Evolutionary conservation across 2,888 invertebrate genomes (phyloP), one percentile per base, ranked within the genome.

Genomic region (Pachymerium ferrugineum): DNA sequence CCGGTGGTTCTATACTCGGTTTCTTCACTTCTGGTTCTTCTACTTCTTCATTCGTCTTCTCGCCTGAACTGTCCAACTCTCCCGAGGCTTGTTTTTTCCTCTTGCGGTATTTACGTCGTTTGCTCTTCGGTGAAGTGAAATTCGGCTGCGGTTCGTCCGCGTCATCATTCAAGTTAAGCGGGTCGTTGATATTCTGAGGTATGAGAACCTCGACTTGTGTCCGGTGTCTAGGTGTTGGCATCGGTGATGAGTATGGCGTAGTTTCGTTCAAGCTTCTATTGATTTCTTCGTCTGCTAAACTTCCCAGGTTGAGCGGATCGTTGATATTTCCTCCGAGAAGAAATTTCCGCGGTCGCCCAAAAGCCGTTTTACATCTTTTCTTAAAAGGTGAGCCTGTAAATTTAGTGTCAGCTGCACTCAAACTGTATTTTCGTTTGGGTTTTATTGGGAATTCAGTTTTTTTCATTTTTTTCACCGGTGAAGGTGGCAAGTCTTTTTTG

Each of bases 271-370:
- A 70, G 16, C 75, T 75, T 29, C 81, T 78, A 90, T 79, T 80
- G 10, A 79, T 76, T 73, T 79, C 80, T 74, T 83, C 83, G 77
- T 84, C 81, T 47, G 81, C 93, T 79, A 97, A 86, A 80, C 95
- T 94, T 80, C 93, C 94, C 76, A 97, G 84, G 84, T 97, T 97
- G 68, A 97, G 84, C 0, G 97, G 97, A 85, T 97, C 97, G 78
- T 91, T 91, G 78, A 96, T 96, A 83, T 94, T 97, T 8, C 97
- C 97, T 67, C 97, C 97, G 1, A 97, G 86, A 3, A 94, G 84
- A 83, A 97, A 97, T 83, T 95, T 95, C 0, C 94, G 94, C 0
- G 97, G 96, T 72, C 94, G 90, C 3, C 67, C 67, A 3, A 19
- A 6, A 8, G 22, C 54, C 1, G 25, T 62, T 22, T 69, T 22